Percentiles rank a stretch among this genome's conserved stretches.
Conservation (phyloP, 2,113 vertebrate genomes). For the Ceuthmochares aereus region DNA sequence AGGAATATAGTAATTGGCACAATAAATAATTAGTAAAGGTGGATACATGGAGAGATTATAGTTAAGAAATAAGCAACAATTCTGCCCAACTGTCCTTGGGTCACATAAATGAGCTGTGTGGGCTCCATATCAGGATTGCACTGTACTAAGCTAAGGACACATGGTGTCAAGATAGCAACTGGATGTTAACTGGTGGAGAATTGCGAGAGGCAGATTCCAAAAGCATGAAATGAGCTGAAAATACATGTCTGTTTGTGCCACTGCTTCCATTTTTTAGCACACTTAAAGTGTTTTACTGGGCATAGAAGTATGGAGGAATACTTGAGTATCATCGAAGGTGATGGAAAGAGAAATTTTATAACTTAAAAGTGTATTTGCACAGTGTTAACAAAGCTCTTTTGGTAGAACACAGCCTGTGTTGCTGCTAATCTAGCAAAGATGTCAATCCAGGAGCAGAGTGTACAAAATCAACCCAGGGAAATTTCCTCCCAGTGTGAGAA, state of each 20-base stretch:
- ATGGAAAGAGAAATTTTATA: background rate
- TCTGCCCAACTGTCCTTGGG: background rate
- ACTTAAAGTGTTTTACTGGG: background rate
- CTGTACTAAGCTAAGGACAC: background rate
- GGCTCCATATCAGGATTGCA: background rate
- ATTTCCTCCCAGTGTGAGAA: slow-evolving; percentile 13
- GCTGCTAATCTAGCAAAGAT: background rate
- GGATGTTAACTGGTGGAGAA: background rate
- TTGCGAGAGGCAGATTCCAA: background rate
- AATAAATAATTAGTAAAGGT: background rate
- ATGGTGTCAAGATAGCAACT: background rate
- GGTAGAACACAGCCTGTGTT: background rate
- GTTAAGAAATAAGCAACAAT: background rate
- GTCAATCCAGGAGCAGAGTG: background rate
- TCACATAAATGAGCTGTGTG: background rate
- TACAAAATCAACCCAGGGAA: background rate
- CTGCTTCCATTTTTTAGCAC: background rate
- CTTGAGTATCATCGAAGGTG: background rate
- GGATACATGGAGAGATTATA: background rate
- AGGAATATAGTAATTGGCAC: background rate
- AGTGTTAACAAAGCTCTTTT: background rate
- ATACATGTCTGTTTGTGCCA: background rate
- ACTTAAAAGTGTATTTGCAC: background rate
- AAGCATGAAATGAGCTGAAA: background rate
- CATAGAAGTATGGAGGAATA: background rate